phyloP scores from a whole-genome alignment of 2,888 invertebrate genomes.

The Mechanitis mazaeus region DNA sequence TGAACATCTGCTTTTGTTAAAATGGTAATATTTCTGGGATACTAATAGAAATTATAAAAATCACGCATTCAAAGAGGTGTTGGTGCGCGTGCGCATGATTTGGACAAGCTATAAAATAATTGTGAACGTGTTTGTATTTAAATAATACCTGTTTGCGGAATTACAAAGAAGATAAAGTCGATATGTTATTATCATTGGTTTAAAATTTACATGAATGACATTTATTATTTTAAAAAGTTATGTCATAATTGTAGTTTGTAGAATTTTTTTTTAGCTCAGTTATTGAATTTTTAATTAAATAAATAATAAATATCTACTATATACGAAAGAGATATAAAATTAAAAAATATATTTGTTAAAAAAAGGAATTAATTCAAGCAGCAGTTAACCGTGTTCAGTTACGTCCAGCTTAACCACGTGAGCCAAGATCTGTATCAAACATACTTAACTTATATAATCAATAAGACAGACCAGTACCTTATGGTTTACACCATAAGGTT shows the following conservation, averaged over 20 bases:
- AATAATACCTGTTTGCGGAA: conserved; percentile 4
- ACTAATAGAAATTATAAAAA: conserved; percentile 56
- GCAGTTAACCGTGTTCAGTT: conserved; percentile 54
- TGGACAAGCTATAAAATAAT: conserved; percentile 31
- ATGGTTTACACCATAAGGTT: conserved; percentile 17
- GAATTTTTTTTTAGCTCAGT: not conserved
- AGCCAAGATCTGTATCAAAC: conserved; percentile 55
- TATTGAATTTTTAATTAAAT: too few species aligned
- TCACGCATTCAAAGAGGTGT: conserved; percentile 38
- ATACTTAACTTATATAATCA: conserved; percentile 33
- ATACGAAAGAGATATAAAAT: not conserved
- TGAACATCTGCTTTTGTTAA: conserved; percentile 56
- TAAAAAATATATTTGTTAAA: conserved; percentile 11
- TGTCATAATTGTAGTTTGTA: not conserved
- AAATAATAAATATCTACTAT: too few species aligned
- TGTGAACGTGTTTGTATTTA: conserved; percentile 18
- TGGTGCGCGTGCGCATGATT: conserved; percentile 31
- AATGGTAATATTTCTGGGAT: conserved; percentile 49
- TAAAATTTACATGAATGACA: not conserved
- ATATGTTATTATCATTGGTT: not conserved
- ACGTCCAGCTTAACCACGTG: conserved; percentile 44
- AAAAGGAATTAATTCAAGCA: conserved; percentile 41
- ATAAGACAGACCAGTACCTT: conserved; percentile 11
- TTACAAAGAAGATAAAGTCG: conserved; percentile 4
- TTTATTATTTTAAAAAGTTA: not conserved